Base-by-base conservation (phyloP, 1,140 invertebrate species). In the Bombus ignitus region DNA sequence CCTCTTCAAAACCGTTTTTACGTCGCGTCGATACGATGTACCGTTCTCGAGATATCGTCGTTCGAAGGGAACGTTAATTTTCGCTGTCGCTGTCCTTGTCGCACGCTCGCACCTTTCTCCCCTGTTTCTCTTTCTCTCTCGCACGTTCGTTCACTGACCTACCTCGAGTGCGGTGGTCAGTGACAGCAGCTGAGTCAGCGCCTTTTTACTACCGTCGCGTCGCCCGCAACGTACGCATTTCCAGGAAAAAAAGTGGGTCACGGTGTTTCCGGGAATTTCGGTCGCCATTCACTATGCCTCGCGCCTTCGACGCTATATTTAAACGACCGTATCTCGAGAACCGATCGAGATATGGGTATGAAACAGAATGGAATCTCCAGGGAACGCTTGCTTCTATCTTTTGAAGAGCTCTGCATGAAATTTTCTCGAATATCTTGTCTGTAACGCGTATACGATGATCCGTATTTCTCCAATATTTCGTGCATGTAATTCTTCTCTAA, bases 31-130 rank as follows among this genome's bases (percentile, higher is more conserved):
- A 57, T 59, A 59, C 35, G 35, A n/a, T 13, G 13, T 39, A 39
- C 25, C 74, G 74, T 62, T 76, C n/a, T 53, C 74, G 13, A 76
- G 74, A 62, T 76, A 76, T 76, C 53, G 25, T 59, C 53, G 28
- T 39, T 28, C 3, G 3, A 76, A 76, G 25, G 25, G 25, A 59
- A 9, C 22, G 35, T 13, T 59, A 37, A 15, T 76, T 76, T 59
- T 9, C 35, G 47, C 22, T 37, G 9, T 57, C 32, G 6, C 74
- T 15, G 47, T 76, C 74, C 35, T 37, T 12, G 32, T 59, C 74
- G 32, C 47, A 8, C 73, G n/a, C 47, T 18, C 47, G 47, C 47
- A 53, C 1, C 47, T 8, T 53, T 8, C 18, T 22, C 5, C 18
- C 22, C 18, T 18, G 15, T 18, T 5, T 0, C 0, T 22, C 47